Conservation (phyloP, 1,140 invertebrate genomes). For the Colletes latitarsis region DNA sequence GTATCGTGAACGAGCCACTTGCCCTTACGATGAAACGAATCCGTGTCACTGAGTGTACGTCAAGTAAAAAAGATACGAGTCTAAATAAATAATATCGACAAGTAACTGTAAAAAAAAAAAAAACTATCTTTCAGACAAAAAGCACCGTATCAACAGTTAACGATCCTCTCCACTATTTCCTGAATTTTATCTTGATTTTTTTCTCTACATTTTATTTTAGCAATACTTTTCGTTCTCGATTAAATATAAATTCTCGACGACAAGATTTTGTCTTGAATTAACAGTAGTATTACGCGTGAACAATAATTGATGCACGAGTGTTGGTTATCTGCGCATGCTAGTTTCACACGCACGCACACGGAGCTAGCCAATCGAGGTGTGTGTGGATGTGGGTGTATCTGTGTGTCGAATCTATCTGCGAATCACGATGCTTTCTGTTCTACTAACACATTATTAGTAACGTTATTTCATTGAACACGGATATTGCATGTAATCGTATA, state of each 20-base stretch:
- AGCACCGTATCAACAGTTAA: not conserved
- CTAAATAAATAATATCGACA: not conserved
- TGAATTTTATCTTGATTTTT: not conserved
- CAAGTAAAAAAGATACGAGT: not conserved
- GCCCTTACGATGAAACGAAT: too few relatives aligned
- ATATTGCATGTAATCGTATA: conserved; percentile 46
- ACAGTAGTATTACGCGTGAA: not conserved
- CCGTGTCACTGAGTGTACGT: not conserved
- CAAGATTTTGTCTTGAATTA: not conserved
- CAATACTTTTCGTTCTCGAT: too few relatives aligned
- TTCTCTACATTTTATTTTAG: not conserved
- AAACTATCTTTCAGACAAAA: not conserved
- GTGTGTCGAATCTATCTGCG: conserved; percentile 3
- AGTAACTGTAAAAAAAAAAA: not conserved
- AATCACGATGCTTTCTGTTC: conserved; percentile 13
- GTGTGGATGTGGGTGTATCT: not conserved
- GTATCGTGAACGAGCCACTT: too few relatives aligned
- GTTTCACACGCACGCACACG: not conserved
- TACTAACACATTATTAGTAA: conserved; percentile 8
- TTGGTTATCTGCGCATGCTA: conserved; percentile 19
- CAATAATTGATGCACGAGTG: not conserved
- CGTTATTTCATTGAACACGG: conserved; percentile 59
- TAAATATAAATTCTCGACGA: too few relatives aligned
- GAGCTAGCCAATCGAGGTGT: not conserved
- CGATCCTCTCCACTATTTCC: not conserved